Percentiles rank a stretch among this genome's conserved stretches.
phyloP scores from a whole-genome alignment of 92 coral and sea anemone species.

The Actinernus sp. region DNA sequence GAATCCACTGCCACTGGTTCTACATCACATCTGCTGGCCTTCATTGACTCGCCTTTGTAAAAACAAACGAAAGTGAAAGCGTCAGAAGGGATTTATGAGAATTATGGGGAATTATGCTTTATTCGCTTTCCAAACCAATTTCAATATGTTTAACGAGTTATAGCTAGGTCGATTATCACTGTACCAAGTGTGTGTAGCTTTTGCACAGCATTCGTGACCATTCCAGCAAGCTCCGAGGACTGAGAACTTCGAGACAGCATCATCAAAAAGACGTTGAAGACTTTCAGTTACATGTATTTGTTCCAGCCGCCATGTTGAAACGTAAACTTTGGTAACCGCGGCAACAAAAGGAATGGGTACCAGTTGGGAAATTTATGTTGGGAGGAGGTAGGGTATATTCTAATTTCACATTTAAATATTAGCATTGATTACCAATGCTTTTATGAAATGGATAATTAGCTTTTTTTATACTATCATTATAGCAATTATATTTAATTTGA shows the following conservation, averaged over 20 bases:
- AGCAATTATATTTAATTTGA: too few relatives aligned
- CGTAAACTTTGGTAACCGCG: constrained; percentile 53
- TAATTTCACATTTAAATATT: too few relatives aligned
- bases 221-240: constrained; percentile 84
- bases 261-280: background rate
- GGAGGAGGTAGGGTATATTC: constrained; percentile 5
- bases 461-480: too few relatives aligned
- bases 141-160: too few relatives aligned
- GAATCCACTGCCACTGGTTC: constrained; percentile 59
- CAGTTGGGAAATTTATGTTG: background rate
- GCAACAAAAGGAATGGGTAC: constrained; percentile 41
- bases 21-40: constrained; percentile 4
- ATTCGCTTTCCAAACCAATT: too few relatives aligned
- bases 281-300: constrained; percentile 4
- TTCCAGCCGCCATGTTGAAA: constrained; percentile 44
- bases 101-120: too few relatives aligned
- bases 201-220: constrained; percentile 86
- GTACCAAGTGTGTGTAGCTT: constrained; percentile 85
- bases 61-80: background rate
- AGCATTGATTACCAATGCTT: too few relatives aligned
- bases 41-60: constrained; percentile 39
- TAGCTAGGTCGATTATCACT: background rate
- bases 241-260: constrained; percentile 79
- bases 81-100: background rate
- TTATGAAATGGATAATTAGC: too few relatives aligned